phyloP scores from a whole-genome alignment of 2,888 invertebrate genomes.

The Lithophane ornitopus region DNA sequence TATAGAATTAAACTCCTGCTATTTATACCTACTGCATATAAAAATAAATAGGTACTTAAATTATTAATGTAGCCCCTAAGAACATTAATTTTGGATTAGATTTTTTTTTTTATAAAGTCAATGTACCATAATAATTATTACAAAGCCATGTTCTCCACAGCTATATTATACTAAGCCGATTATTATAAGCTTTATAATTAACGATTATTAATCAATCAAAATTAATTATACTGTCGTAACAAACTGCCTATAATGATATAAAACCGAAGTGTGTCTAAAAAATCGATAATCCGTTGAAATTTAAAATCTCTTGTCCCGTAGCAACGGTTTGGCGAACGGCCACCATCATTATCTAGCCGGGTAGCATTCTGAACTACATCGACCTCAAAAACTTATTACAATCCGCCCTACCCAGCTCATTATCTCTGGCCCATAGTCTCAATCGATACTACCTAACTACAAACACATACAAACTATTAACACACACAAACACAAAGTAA shows the following conservation, averaged over 20 bases:
- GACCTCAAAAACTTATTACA: conserved; percentile 88
- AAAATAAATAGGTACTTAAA: conserved; percentile 10
- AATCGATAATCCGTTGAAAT: conserved; percentile 64
- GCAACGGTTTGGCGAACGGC: conserved; percentile 55
- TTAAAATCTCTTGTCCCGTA: conserved; percentile 54
- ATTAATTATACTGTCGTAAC: conserved; percentile 67
- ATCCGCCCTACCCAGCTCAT: conserved; percentile 87
- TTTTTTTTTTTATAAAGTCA: conserved; percentile 25
- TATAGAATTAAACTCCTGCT: neutral
- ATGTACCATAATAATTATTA: conserved; percentile 52
- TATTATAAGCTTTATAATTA: conserved; percentile 65
- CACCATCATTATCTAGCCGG: conserved; percentile 69
- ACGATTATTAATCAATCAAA: conserved; percentile 67
- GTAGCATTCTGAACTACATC: conserved; percentile 72
- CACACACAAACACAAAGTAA: conserved; percentile 83
- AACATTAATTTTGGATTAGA: conserved; percentile 14
- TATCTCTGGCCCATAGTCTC: conserved; percentile 89
- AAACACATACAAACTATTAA: conserved; percentile 79
- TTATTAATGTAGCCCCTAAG: neutral
- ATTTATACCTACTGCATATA: neutral
- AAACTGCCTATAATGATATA: conserved; percentile 66
- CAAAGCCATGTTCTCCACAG: conserved; percentile 49
- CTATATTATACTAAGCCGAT: conserved; percentile 59
- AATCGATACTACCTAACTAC: conserved; percentile 86
- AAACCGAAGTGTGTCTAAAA: conserved; percentile 57